Evolutionary conservation across 2,113 vertebrate genomes (phyloP), one percentile per base, ranked within the genome.

Genomic region (Cheirogaleus medius): DNA sequence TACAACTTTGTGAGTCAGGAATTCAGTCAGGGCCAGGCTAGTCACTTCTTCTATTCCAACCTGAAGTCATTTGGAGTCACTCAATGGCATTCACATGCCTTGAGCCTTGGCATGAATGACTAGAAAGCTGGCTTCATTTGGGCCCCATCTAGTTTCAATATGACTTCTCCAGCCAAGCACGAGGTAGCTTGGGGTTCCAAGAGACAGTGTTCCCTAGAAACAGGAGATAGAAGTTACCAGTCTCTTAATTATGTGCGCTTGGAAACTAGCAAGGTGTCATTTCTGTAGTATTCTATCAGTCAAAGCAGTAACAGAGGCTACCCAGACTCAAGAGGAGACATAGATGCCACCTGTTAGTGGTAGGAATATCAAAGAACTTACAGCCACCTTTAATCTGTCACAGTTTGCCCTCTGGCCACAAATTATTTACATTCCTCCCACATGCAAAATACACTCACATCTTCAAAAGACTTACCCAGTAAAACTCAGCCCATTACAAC

Each of bases 361-460:
- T 11, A 95, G 32, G 34, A 81, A 21, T 47, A 85, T 82, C 34
- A 54, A 76, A 82, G n/a, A 81, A 93, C 63, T 92, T 93, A 82
- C 17, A 90, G 21, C 34, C 82, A 93, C 90, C 54, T 95, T 77
- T 78, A 95, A 89, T 73, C 9, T 77, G 37, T 78, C 47, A 66
- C 60, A 69, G 6, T 90, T 60, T 25, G 5, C 25, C 63, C 47
- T 39, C 29, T 52, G 54, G 56, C 44, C 54, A 78, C 47, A 87
- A 87, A 37, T 83, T 87, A 82, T 92, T 96, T 95, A 64, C 34
- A 73, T 87, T 90, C 54, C 74, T 97, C 25, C 42, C 52, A 69
- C 12, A 49, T n/a, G 42, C 27, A 90, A 87, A 93, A 89, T 34
- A 39, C 44, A 77, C 80, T 77, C 37, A 63, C 37, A n/a, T 80